These are phyloP conservation scores for Anas bernieri DNA, from an alignment of 2,797 vertebrate genomes.

Conservation along the genomic window DNA sequence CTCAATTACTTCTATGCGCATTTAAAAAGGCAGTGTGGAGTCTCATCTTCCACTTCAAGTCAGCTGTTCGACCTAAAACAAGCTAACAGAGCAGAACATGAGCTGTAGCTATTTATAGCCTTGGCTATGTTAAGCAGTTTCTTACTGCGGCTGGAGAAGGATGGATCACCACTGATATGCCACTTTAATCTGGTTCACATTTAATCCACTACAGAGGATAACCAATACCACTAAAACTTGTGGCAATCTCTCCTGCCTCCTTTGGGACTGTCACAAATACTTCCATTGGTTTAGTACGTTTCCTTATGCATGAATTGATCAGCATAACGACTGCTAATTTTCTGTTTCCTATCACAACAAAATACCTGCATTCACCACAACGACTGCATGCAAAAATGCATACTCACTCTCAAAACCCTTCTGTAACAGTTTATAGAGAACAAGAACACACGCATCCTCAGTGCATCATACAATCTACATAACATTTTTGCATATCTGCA, in stretches of 20 bases:
- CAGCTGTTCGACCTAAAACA: conserved; percentile 66
- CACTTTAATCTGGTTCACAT: neutral
- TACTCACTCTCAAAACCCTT: neutral
- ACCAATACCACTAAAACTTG: neutral
- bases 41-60: conserved; percentile 50
- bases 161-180: neutral
- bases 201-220: neutral
- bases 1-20: neutral
- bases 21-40: conserved; percentile 37
- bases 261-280: neutral
- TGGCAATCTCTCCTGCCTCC: neutral
- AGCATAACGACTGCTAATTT: neutral
- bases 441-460: neutral
- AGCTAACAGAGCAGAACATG: conserved; percentile 68
- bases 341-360: neutral
- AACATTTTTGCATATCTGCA: neutral
- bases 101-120: conserved; percentile 74
- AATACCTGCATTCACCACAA: neutral
- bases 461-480: neutral
- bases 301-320: neutral
- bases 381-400: neutral
- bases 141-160: conserved; percentile 19
- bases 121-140: conserved; percentile 48
- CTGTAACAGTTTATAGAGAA: neutral
- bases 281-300: neutral